These are phyloP conservation scores for Apogon talboti DNA, from an alignment of 2,797 vertebrate species.

Conservation along the genomic window DNA sequence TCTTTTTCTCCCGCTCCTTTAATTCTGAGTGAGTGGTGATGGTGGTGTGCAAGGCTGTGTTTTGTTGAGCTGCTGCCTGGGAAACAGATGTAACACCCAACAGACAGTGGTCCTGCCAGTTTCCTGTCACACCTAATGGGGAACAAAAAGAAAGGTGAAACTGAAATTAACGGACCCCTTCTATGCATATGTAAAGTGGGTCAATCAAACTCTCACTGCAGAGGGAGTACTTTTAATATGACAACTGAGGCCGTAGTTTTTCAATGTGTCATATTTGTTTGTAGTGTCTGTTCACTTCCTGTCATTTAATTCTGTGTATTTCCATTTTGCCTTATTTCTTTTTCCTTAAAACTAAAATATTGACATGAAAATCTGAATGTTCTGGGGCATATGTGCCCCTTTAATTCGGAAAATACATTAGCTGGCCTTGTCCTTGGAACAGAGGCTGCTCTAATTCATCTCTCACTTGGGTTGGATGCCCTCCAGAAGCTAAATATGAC, in stretches of 20 bases:
- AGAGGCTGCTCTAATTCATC: slow-evolving; percentile 48
- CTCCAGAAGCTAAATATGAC: slow-evolving; percentile 50
- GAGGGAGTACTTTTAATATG: neutral
- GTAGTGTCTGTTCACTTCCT: neutral
- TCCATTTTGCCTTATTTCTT: neutral
- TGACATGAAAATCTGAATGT: slow-evolving; percentile 13
- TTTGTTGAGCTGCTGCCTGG: slow-evolving; percentile 86
- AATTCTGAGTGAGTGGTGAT: slow-evolving; percentile 46
- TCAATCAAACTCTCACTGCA: slow-evolving; percentile 3
- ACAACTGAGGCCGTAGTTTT: slow-evolving; percentile 6
- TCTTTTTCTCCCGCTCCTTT: slow-evolving; percentile 33
- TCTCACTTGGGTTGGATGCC: slow-evolving; percentile 30
- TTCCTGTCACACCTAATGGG: slow-evolving; percentile 66
- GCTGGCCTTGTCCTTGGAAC: slow-evolving; percentile 31
- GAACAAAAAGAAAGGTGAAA: slow-evolving; percentile 55
- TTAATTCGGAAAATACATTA: slow-evolving; percentile 40
- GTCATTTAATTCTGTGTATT: neutral
- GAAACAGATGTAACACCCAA: slow-evolving; percentile 75
- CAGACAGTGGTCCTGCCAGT: slow-evolving; percentile 60
- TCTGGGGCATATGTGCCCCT: slow-evolving; percentile 27
- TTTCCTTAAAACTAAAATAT: slow-evolving; percentile 1
- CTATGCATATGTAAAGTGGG: slow-evolving; percentile 1
- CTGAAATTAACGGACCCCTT: slow-evolving; percentile 45
- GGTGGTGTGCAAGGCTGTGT: slow-evolving; percentile 70
- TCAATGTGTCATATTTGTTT: neutral